Evolutionary conservation across 2,797 vertebrate species (phyloP).

Genomic region (Capromys pilorides): DNA sequence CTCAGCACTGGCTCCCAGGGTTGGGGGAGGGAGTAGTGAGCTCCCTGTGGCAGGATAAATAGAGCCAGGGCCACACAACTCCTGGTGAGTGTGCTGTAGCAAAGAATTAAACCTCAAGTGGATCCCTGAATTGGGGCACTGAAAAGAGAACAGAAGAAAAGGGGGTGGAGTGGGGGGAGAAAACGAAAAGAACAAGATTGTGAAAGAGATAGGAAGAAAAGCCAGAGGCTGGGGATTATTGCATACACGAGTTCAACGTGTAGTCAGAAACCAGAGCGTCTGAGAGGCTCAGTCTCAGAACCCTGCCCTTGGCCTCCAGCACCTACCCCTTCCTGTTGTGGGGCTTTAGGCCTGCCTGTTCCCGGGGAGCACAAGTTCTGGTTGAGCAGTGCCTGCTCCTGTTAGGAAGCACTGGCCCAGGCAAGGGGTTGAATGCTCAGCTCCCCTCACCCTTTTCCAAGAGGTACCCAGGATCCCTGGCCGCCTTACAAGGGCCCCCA

Average conservation of each 20-base stretch:
- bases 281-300: background rate
- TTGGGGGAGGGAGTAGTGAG: background rate
- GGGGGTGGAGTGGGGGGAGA: background rate
- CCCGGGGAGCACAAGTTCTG: background rate
- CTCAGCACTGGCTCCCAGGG: background rate
- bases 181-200: background rate
- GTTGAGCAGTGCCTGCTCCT: background rate
- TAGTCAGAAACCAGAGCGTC: background rate
- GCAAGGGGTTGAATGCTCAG: background rate
- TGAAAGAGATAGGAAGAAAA: background rate
- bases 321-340: background rate
- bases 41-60: background rate
- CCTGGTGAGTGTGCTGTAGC: background rate
- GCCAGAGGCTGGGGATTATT: background rate
- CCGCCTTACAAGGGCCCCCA: background rate
- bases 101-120: background rate
- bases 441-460: background rate
- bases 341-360: background rate
- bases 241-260: background rate
- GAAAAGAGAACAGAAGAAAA: background rate
- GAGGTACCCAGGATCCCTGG: background rate
- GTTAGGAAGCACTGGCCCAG: background rate
- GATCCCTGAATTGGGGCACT: background rate
- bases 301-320: background rate
- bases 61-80: background rate